phyloP scores from a whole-genome alignment of 2,888 invertebrate genomes.

The Chloroclystis v-ata region DNA sequence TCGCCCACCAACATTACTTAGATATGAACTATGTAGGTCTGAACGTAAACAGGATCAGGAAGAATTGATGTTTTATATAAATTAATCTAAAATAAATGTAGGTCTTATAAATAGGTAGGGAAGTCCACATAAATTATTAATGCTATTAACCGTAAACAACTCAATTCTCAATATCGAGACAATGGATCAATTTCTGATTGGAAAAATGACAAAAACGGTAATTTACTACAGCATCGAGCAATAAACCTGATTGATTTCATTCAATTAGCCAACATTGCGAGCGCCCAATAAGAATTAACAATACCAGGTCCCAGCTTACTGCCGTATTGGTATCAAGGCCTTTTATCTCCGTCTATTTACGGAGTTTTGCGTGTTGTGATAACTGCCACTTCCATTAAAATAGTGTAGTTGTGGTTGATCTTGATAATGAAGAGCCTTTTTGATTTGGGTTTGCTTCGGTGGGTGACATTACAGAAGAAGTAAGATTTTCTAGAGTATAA shows the following conservation, averaged over 20 bases:
- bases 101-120: no score
- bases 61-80: no score
- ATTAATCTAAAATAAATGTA: no score
- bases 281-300: constrained; percentile 50
- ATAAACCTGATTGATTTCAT: constrained; percentile 40
- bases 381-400: constrained; percentile 47
- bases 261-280: constrained; percentile 48
- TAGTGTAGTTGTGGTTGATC: constrained; percentile 20
- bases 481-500: no score
- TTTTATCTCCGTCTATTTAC: constrained; percentile 52
- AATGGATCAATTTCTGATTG: background rate
- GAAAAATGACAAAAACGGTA: constrained; percentile 17
- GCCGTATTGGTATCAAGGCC: constrained; percentile 37
- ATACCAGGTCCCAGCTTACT: constrained; percentile 40
- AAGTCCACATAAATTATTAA: no score
- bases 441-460: no score
- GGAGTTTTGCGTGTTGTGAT: constrained; percentile 48
- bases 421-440: constrained; percentile 11
- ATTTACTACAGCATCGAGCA: constrained; percentile 25
- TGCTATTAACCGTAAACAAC: no score
- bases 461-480: no score
- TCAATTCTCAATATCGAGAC: background rate
- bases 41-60: background rate
- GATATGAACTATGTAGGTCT: background rate
- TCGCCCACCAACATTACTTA: constrained; percentile 1